Percentiles rank a stretch among this genome's conserved stretches.
These are phyloP conservation scores for Tiliacea aurago DNA, from an alignment of 2,888 invertebrate species.

Conservation along the genomic window DNA sequence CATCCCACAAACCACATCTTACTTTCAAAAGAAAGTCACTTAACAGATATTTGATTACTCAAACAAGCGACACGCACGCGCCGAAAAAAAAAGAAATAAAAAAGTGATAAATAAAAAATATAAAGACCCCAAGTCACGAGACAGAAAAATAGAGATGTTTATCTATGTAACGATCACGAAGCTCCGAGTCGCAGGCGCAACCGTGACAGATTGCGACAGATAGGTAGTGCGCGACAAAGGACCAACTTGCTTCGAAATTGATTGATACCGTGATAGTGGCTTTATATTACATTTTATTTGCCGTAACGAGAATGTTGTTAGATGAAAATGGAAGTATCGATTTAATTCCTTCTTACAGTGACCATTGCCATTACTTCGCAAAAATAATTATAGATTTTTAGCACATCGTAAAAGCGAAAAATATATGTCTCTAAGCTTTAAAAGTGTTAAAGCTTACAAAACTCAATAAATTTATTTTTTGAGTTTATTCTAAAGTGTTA, in stretches of 20 bases:
- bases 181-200: conserved; percentile 57
- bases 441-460: neutral
- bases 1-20: conserved; percentile 30
- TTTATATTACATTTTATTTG: conserved; percentile 36
- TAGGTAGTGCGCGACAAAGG: conserved; percentile 65
- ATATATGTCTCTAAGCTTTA: neutral
- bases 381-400: neutral
- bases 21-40: conserved; percentile 63
- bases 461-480: neutral
- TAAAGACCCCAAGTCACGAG: conserved; percentile 63
- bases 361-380: neutral
- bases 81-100: conserved; percentile 49
- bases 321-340: neutral
- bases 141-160: conserved; percentile 73
- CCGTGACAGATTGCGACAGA: conserved; percentile 72
- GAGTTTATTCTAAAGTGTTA: neutral
- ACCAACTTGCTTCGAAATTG: conserved; percentile 64
- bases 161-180: conserved; percentile 69
- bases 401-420: neutral
- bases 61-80: conserved; percentile 63
- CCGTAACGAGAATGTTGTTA: conserved; percentile 35
- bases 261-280: conserved; percentile 63
- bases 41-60: conserved; percentile 62
- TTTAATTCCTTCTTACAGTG: neutral
- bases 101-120: conserved; percentile 29